Base-by-base conservation (phyloP, 2,888 invertebrate genomes). In the Heliconius erato region DNA sequence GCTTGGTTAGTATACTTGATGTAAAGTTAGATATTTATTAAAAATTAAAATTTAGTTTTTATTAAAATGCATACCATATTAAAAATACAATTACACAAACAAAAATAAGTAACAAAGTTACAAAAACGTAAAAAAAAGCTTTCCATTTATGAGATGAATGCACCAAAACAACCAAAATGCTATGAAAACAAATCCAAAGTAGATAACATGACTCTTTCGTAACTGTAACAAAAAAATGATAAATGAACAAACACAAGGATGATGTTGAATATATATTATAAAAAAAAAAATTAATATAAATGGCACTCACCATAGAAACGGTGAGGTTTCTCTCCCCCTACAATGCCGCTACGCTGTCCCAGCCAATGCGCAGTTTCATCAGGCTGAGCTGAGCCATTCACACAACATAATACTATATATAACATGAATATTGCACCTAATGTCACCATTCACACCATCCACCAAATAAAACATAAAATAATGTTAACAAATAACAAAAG, bases 361-460 rank as follows among this genome's bases (percentile, higher is more conserved):
- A 96, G 90, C 96, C 96, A 96, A 90, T 91, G 92, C 80, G 95
- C 95, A 35, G 96, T 96, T 88, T 96, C 96, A 87, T 96, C 96
- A 82, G 96, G 94, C 92, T 95, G 96, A 88, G 94, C 96, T 96
- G 96, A 95, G 91, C 95, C 95, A 87, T 95, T 95, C 88, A 94
- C 94, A 96, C 95, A 96, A 96, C 95, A 95, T 91, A 95, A 96
- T 88, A 96, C 95, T 95, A 96, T 95, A 96, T 95, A 96, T 94
- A 96, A 96, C 96, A 96, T 96, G 94, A 95, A 95, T 91, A 96
- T 95, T 90, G 95, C 94, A 94, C 95, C 96, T 95, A 95, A 93
- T 91, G 90, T 90, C 92, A 94, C 92, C 94, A 93, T 91, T 91
- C 88, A 94, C 94, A 95, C 95, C 95, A 93, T 90, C 92, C 95